Percentiles rank a stretch among this genome's conserved stretches.
phyloP scores from a whole-genome alignment of 92 coral and sea anemone genomes.

The Paramuricea clavata region DNA sequence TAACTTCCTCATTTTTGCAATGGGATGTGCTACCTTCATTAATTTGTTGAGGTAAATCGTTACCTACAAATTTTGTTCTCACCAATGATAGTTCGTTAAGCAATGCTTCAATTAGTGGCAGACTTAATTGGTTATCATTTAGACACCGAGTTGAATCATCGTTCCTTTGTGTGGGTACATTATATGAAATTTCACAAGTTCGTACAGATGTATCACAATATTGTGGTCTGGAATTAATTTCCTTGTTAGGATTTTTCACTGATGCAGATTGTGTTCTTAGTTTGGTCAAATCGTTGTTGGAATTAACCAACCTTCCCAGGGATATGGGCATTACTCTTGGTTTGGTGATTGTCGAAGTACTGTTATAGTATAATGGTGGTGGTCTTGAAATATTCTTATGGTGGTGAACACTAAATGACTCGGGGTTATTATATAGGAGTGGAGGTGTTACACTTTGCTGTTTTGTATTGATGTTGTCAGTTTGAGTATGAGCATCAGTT shows the following conservation, averaged over 20 bases:
- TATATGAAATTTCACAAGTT: neutral
- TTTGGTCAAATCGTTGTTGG: slow-evolving; percentile 62
- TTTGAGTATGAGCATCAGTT: slow-evolving; percentile 30
- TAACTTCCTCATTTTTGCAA: neutral
- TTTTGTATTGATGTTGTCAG: neutral
- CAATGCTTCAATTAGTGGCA: slow-evolving; percentile 88
- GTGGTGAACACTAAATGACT: slow-evolving; percentile 47
- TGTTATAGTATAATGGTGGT: slow-evolving; percentile 89
- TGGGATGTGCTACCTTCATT: neutral
- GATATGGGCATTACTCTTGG: neutral
- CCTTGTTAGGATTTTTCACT: neutral
- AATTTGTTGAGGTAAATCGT: neutral
- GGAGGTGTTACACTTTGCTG: neutral
- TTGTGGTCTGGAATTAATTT: neutral
- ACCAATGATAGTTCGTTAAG: slow-evolving; percentile 78
- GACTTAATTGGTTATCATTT: neutral
- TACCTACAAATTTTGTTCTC: slow-evolving; percentile 15
- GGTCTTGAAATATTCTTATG: slow-evolving; percentile 87
- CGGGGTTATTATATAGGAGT: slow-evolving; percentile 35
- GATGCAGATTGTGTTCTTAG: neutral
- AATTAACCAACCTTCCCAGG: neutral
- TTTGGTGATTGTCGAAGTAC: slow-evolving; percentile 48
- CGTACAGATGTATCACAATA: slow-evolving; percentile 28
- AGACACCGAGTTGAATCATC: neutral
- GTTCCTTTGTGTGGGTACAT: neutral